Conservation (phyloP, 2,888 invertebrate species). For the Monochamus alternatus region DNA sequence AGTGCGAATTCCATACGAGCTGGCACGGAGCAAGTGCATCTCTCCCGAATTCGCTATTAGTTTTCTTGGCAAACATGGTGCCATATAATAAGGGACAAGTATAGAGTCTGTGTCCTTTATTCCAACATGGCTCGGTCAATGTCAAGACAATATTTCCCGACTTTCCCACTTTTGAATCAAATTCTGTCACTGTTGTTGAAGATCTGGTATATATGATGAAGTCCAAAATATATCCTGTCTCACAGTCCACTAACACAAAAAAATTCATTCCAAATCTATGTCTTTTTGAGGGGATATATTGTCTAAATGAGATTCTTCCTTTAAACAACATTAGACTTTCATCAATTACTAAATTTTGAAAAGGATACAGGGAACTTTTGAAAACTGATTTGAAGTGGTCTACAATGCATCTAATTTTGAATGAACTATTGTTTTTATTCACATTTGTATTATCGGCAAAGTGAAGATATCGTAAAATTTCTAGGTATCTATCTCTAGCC, state of each 20-base stretch:
- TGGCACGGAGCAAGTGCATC: too few relatives aligned
- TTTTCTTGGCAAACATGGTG: conserved; percentile 4
- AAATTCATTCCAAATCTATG: conserved; percentile 34
- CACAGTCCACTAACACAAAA: conserved; percentile 33
- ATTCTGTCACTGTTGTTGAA: conserved; percentile 9
- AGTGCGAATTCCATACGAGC: too few relatives aligned
- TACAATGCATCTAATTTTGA: conserved; percentile 11
- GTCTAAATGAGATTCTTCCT: neutral
- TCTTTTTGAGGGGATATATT: conserved; percentile 22
- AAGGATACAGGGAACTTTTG: conserved; percentile 15
- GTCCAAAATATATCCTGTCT: conserved; percentile 36
- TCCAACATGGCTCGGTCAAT: conserved; percentile 16
- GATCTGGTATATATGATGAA: conserved; percentile 35
- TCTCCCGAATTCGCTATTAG: too few relatives aligned
- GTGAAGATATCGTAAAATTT: conserved; percentile 3
- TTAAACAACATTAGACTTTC: conserved; percentile 14
- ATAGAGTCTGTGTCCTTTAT: conserved; percentile 5
- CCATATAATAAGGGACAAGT: conserved; percentile 4
- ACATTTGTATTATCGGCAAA: conserved; percentile 8
- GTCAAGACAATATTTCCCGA: conserved; percentile 16
- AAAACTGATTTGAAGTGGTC: conserved; percentile 8
- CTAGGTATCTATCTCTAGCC: neutral
- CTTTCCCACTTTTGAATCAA: conserved; percentile 13
- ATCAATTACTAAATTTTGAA: conserved; percentile 14
- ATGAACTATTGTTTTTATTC: conserved; percentile 7